These are phyloP conservation scores for Propithecus deckenii DNA, from an alignment of 2,797 vertebrate genomes.

Conservation along the genomic window DNA sequence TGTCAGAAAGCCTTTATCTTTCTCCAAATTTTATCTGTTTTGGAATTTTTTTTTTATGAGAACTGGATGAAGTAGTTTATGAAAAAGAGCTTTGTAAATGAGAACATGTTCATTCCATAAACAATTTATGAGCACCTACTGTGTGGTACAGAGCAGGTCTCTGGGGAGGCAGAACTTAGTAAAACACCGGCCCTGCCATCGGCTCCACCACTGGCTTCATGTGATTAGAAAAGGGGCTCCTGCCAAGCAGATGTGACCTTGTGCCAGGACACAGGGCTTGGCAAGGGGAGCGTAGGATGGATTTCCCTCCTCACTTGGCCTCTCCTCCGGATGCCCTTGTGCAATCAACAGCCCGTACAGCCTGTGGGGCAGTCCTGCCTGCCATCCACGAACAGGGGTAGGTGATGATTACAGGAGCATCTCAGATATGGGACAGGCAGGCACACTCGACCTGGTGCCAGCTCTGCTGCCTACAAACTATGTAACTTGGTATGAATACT, in stretches of 20 bases:
- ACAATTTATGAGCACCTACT: not conserved
- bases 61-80: not conserved
- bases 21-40: not conserved
- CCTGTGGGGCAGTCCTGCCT: not conserved
- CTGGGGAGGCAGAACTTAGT: too few relatives aligned
- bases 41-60: not conserved
- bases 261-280: not conserved
- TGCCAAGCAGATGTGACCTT: not conserved
- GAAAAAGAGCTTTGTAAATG: not conserved
- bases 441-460: accelerated
- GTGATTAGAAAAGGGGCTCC: not conserved
- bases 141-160: not conserved
- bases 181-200: accelerated
- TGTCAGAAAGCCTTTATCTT: not conserved
- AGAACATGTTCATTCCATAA: not conserved
- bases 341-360: not conserved
- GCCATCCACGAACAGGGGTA: accelerated
- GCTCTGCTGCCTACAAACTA: not conserved
- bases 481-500: not conserved
- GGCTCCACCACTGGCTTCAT: not conserved
- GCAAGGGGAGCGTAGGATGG: not conserved
- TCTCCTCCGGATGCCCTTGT: not conserved
- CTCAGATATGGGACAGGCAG: not conserved
- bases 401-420: not conserved
- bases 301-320: accelerated